These are phyloP conservation scores for Sarcophaga rosellei DNA, from an alignment of 2,888 invertebrate species.

Conservation along the genomic window DNA sequence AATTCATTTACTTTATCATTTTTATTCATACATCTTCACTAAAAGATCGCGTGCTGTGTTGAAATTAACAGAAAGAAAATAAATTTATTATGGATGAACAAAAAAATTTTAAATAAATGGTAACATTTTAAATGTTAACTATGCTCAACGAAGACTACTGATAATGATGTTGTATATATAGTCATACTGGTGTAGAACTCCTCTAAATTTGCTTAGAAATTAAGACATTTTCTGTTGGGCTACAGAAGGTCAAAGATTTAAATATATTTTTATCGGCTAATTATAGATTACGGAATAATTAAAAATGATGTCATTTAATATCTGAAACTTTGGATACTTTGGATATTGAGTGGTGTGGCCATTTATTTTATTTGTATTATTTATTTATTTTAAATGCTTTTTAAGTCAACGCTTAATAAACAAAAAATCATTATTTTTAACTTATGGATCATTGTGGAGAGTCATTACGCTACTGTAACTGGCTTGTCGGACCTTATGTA, in stretches of 20 bases:
- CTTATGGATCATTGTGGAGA: slow-evolving; percentile 66
- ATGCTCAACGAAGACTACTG: slow-evolving; percentile 35
- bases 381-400: slow-evolving; percentile 59
- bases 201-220: slow-evolving; percentile 50
- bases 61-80: slow-evolving; percentile 60
- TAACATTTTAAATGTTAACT: slow-evolving; percentile 48
- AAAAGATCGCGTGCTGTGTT: slow-evolving; percentile 64
- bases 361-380: neutral
- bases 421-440: slow-evolving; percentile 65
- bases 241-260: slow-evolving; percentile 61
- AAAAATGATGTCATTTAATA: slow-evolving; percentile 58
- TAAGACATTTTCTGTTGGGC: slow-evolving; percentile 48
- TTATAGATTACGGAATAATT: neutral
- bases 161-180: slow-evolving; percentile 28
- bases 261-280: neutral
- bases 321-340: neutral
- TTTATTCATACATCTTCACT: slow-evolving; percentile 19
- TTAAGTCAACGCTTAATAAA: slow-evolving; percentile 68
- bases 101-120: slow-evolving; percentile 4
- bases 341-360: neutral
- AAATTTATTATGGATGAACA: slow-evolving; percentile 38
- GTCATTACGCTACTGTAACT: slow-evolving; percentile 68
- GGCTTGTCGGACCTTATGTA: slow-evolving; percentile 2
- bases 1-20: slow-evolving; percentile 1
- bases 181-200: slow-evolving; percentile 32